Evolutionary conservation across 37 sponge, comb jelly and placozoan species (phyloP), one percentile per base, ranked within the genome.

Genomic region (Ianthella basta): DNA sequence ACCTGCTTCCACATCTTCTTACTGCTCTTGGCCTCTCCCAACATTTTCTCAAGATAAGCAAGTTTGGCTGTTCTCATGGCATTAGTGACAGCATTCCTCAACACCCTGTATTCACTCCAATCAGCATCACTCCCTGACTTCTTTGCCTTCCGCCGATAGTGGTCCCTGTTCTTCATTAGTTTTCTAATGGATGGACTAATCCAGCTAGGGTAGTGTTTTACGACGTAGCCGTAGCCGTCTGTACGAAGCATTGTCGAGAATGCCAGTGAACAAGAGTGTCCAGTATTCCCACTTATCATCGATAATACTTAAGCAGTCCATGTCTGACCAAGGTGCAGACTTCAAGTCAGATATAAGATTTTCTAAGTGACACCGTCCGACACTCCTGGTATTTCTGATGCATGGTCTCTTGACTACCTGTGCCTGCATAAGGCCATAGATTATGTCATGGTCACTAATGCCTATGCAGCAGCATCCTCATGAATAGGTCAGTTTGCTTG

Each of bases 1-100:
- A n/a, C n/a, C n/a, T n/a, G n/a, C 59, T 56, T 56, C 59, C 59
- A 56, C 15, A 56, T 56, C 59, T 56, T 56, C 59, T 56, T 56
- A 19, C 59, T 56, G 18, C 18, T 18, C 18, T 56, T 56, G 18
- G 59, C 59, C 59, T 56, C 59, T 18, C 18, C 18, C 18, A 18
- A 56, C 59, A 56, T 18, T 18, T 56, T 18, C 59, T 56, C 59
- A 56, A 56, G 18, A 18, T 19, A 56, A 18, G 59, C 18, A 56
- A 56, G 59, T 18, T 56, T 56, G 59, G 59, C 59, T 56, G 59
- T 19, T 56, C 59, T 56, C 59, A 56, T 56, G 59, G 59, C 18
- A 19, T 19, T 56, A 18, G 18, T 15, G 59, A 56, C 59, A 56
- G 59, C 15, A 56, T 56, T 56, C 18, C 59, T 56, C 59, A 56